Evolutionary conservation across 2,797 vertebrate genomes (phyloP).

Genomic region (Halcyon badia): DNA sequence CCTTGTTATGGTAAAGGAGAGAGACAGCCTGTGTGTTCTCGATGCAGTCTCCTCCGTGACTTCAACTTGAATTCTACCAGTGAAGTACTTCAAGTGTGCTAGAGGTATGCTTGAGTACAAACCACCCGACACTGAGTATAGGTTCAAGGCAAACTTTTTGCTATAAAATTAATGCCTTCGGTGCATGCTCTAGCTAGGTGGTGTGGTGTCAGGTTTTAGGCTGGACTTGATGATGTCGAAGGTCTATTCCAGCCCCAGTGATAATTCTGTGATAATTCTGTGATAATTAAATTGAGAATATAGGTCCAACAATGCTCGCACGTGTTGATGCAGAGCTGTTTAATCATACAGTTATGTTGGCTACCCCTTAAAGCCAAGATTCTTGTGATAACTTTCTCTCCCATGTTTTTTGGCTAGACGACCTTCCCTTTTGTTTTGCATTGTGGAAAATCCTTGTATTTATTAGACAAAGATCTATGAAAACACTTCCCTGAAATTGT

Average conservation of each 20-base stretch:
- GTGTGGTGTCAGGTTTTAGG: no score
- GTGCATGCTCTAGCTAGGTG: no score
- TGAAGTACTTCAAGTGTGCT: neutral
- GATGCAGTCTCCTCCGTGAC: neutral
- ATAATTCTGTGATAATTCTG: no score
- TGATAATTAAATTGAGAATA: neutral
- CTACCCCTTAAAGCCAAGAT: neutral
- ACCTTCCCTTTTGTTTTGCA: neutral
- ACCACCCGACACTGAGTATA: fast-evolving
- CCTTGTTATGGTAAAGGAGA: neutral
- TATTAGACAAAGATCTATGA: neutral
- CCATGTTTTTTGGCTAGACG: neutral
- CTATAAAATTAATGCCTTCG: neutral
- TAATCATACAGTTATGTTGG: neutral
- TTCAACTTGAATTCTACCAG: neutral
- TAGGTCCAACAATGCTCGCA: neutral
- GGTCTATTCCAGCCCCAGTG: no score
- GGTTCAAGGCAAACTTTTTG: neutral
- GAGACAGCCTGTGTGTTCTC: neutral
- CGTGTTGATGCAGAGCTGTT: neutral
- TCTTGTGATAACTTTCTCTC: neutral
- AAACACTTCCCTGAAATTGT: neutral
- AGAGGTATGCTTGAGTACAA: neutral
- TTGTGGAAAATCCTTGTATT: neutral
- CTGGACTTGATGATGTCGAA: no score